Evolutionary conservation across 2,797 vertebrate genomes (phyloP).

Genomic region (Melanotaenia pygmaea): DNA sequence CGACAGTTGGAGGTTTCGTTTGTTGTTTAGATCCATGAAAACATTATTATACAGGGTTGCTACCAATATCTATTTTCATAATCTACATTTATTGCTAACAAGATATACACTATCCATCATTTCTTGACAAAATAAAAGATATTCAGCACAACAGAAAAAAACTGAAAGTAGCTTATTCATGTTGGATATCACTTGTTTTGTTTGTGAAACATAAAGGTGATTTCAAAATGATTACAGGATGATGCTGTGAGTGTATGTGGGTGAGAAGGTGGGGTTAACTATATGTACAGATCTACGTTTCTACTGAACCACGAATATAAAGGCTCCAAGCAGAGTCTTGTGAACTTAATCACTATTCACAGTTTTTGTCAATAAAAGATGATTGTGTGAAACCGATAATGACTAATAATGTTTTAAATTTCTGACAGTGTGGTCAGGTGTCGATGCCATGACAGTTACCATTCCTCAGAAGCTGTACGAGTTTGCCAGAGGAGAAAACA

Average conservation of each 20-base stretch:
- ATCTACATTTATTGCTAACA: no score
- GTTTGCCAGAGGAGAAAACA: slow-evolving; percentile 63
- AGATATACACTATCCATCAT: no score
- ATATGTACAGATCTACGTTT: not conserved
- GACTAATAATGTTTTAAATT: not conserved
- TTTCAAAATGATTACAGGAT: not conserved
- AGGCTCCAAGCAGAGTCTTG: not conserved
- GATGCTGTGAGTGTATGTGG: not conserved
- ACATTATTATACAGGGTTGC: not conserved
- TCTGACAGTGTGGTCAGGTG: slow-evolving; percentile 45
- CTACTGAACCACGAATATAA: not conserved
- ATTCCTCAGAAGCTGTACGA: slow-evolving; percentile 43
- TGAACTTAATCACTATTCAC: not conserved
- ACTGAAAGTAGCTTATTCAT: not conserved
- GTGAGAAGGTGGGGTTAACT: not conserved
- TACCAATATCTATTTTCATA: not conserved
- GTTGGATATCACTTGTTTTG: not conserved
- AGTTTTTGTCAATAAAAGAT: not conserved
- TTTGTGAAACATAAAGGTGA: not conserved
- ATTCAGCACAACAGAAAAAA: no score
- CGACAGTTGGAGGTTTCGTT: no score
- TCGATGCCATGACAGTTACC: slow-evolving; percentile 21
- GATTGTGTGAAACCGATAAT: not conserved
- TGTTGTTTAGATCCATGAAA: not conserved
- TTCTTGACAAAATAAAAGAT: no score